These are phyloP conservation scores for Neosalanx taihuensis DNA, from an alignment of 2,797 vertebrate genomes.

Conservation along the genomic window DNA sequence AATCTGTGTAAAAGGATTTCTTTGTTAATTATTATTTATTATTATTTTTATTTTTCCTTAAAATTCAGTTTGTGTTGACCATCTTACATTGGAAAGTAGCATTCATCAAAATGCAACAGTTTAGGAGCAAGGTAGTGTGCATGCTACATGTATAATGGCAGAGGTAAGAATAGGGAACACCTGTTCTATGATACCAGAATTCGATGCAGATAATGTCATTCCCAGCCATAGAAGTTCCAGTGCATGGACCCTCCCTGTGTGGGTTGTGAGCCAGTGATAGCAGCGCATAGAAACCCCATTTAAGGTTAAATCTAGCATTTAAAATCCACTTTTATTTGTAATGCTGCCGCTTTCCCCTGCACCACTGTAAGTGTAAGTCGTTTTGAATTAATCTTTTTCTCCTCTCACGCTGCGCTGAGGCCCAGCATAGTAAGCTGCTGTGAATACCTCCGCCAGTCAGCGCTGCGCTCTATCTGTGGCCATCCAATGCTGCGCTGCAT, in stretches of 20 bases:
- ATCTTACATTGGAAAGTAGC: background rate
- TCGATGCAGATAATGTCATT: conserved; percentile 39
- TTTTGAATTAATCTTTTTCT: conserved; percentile 35
- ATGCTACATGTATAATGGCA: background rate
- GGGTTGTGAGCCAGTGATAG: conserved; percentile 32
- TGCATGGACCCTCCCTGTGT: background rate
- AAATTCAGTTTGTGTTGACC: too few relatives aligned
- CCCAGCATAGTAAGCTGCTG: conserved; percentile 26
- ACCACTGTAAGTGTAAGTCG: conserved; percentile 31
- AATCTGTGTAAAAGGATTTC: too few relatives aligned
- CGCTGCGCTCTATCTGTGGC: conserved; percentile 20
- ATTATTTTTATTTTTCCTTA: too few relatives aligned
- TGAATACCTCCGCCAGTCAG: conserved; percentile 27
- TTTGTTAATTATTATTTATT: too few relatives aligned
- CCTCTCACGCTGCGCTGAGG: conserved; percentile 20
- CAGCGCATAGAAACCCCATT: conserved; percentile 42
- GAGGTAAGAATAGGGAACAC: conserved; percentile 19
- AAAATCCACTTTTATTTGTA: conserved; percentile 53
- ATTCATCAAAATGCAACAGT: background rate
- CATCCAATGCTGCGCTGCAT: conserved; percentile 23
- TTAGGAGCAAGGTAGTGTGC: background rate
- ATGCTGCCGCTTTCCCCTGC: conserved; percentile 37
- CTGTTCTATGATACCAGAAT: conserved; percentile 12
- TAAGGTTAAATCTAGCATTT: conserved; percentile 56
- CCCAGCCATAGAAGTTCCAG: conserved; percentile 20